A percentile compares a stretch with the other conserved stretches of the same genome.
These are phyloP conservation scores for Alcis repandata DNA, from an alignment of 2,888 invertebrate species.

Conservation along the genomic window DNA sequence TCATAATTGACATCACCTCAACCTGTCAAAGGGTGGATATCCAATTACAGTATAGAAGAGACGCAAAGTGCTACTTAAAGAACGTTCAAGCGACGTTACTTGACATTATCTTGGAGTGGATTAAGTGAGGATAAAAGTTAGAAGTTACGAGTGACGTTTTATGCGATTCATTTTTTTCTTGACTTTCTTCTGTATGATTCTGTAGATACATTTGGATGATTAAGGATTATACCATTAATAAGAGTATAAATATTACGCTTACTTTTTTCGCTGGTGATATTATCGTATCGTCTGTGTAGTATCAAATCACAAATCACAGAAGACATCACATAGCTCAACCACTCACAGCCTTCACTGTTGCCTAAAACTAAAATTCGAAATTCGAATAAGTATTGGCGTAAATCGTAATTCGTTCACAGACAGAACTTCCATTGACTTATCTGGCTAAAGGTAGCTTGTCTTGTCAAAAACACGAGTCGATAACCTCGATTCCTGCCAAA, in stretches of 20 bases:
- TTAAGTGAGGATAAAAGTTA: slow-evolving; percentile 45
- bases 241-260: too few relatives aligned
- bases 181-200: too few relatives aligned
- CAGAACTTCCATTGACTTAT: not conserved
- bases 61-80: slow-evolving; percentile 61
- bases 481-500: slow-evolving; percentile 16
- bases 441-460: not conserved
- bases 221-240: too few relatives aligned
- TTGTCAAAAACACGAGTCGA: slow-evolving; percentile 12
- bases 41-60: slow-evolving; percentile 68
- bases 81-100: slow-evolving; percentile 47
- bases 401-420: too few relatives aligned
- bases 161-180: not conserved
- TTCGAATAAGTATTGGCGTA: too few relatives aligned
- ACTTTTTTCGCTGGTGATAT: too few relatives aligned
- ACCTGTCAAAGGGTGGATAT: slow-evolving; percentile 75
- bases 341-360: too few relatives aligned
- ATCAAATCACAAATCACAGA: too few relatives aligned
- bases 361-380: too few relatives aligned
- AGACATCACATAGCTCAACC: too few relatives aligned
- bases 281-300: not conserved
- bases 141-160: slow-evolving; percentile 9
- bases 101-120: slow-evolving; percentile 53
- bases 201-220: too few relatives aligned
- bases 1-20: slow-evolving; percentile 69